Base-by-base conservation (phyloP, 2,888 invertebrate genomes). In the Cecidostiba fungosa region DNA sequence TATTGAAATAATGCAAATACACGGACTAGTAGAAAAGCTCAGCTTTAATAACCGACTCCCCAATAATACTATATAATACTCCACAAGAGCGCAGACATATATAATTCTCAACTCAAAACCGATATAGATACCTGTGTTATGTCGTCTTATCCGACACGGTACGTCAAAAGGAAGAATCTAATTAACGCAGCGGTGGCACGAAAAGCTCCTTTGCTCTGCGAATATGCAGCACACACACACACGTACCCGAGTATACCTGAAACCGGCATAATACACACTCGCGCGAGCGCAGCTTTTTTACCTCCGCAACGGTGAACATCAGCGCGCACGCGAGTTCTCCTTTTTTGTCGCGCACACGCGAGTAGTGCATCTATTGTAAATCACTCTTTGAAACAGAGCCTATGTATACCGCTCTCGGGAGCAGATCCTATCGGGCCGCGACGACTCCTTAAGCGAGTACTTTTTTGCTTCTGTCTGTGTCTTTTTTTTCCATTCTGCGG, bases 281-380 rank as follows among this genome's bases (percentile, higher is more conserved):
- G 29, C n/a, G 74, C 19, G 47, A 26, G 47, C 14, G 54, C 39
- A 29, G 62, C 47, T 50, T 85, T 85, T 85, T 85, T 85, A 54
- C 43, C 73, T 10, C 14, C n/a, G 43, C 82, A 85, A 85, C 78
- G 85, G 69, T 80, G 66, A 74, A 84, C 59, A 78, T 66, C n/a
- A 14, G 26, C 54, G 36, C n/a, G 39, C 39, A 19, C 26, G 66
- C 66, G 66, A 26, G 66, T 29, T n/a, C 8, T 26, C 66, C 69
- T 69, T 78, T 82, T 84, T 78, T 84, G 62, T 66, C 29, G 43
- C 36, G 19, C 72, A 32, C 32, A 39, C 23, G n/a, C 54, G n/a
- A 77, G 77, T 59, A 19, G 8, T 39, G 70, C 39, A 43, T 66
- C 72, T 83, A 83, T 77, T 83, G 70, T 84, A 73, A 84, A 84